These are phyloP conservation scores for Panagrolaimus sp. DNA, from an alignment of 1,140 invertebrate genomes.

Conservation along the genomic window DNA sequence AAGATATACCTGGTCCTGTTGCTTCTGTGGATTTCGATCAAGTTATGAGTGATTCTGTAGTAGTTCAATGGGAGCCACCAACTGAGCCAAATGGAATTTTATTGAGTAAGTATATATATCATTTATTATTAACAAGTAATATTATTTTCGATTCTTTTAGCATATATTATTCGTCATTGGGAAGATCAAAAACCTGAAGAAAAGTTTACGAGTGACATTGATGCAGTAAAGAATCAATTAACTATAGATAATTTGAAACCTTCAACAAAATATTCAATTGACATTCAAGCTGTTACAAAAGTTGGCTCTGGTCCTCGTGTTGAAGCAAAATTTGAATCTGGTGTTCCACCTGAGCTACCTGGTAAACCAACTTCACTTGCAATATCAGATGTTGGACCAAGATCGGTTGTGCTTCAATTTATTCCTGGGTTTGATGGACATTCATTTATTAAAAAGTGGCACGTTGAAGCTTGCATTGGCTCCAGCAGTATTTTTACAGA, in stretches of 20 bases:
- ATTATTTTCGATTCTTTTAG: too few species aligned
- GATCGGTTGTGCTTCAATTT: constrained; percentile 90
- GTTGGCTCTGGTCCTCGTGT: constrained; percentile 73
- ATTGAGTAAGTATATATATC: constrained; percentile 59
- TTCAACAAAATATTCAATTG: constrained; percentile 76
- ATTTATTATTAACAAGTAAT: too few species aligned
- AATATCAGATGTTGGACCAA: constrained; percentile 85
- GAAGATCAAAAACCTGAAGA: constrained; percentile 51
- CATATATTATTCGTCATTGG: constrained; percentile 61
- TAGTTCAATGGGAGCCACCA: constrained; percentile 80
- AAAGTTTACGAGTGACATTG: constrained; percentile 33
- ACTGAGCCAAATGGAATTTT: constrained; percentile 77
- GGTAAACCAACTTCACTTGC: constrained; percentile 79
- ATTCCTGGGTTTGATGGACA: constrained; percentile 97
- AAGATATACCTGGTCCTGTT: constrained; percentile 90
- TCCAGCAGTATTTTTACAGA: constrained; percentile 35
- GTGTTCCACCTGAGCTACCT: constrained; percentile 87
- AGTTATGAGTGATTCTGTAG: constrained; percentile 80
- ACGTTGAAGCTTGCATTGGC: constrained; percentile 67
- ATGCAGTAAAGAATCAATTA: constrained; percentile 18
- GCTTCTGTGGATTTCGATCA: constrained; percentile 81
- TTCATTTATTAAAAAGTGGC: constrained; percentile 93
- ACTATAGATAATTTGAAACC: constrained; percentile 42
- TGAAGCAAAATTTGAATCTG: constrained; percentile 83
- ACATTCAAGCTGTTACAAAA: constrained; percentile 78